Evolutionary conservation across 2,113 vertebrate genomes (phyloP), one percentile per base, ranked within the genome.

Genomic region (Agapornis roseicollis): DNA sequence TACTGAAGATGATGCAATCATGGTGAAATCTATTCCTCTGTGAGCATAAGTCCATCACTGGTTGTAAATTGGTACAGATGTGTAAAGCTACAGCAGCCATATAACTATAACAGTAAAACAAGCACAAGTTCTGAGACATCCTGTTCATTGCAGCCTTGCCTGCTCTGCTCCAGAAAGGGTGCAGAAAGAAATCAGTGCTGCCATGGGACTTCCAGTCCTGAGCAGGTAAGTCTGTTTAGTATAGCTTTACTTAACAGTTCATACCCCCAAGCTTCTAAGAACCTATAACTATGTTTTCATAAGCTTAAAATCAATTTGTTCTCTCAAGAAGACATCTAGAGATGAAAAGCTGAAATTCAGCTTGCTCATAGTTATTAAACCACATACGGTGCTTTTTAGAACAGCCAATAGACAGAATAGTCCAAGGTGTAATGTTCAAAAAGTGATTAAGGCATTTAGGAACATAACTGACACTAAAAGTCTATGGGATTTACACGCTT

Each of bases 251-350:
- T 90, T 89, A 80, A 27, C 55, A 46, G 33, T 74, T 79, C 56
- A 55, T 33, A 58, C 81, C 25, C n/a, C 15, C 65, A 74, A 29
- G 39, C 33, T 91, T n/a, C 61, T 42, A 35, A 65, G 65, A 92
- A 27, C 47, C 47, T 63, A 24, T 80, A 70, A 29, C 68, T 80
- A 0, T 66, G 60, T 90, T 35, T 80, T 93, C 60, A 16, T 53
- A 50, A 71, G 77, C 23, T 83, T 88, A 90, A 88, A 95, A 90
- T 94, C 72, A 79, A 80, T 92, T 95, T 94, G 46, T 70, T 93
- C 77, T 89, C 72, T 92, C 65, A 55, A 68, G 69, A 56, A 71
- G 65, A 77, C 42, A 68, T 86, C 64, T 86, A 55, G 50, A 80
- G 76, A 78, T 86, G 69, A 80, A 86, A 85, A 86, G 25, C 60